These are phyloP conservation scores for Hyppa rectilinea DNA, from an alignment of 2,888 invertebrate genomes.

Conservation along the genomic window DNA sequence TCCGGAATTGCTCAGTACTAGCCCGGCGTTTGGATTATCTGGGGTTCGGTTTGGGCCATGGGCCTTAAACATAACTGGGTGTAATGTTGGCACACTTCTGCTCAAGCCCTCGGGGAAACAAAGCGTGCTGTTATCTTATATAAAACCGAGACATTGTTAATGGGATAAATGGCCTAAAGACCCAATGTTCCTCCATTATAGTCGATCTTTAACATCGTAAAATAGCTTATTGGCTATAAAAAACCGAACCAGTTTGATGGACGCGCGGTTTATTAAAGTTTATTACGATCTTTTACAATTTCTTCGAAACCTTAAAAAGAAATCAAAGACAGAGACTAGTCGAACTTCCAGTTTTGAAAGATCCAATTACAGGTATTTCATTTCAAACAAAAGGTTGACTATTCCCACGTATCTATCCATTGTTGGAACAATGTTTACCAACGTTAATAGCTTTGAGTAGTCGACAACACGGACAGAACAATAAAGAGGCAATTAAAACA, in stretches of 20 bases:
- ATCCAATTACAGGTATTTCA: constrained; percentile 9
- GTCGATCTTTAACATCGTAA: constrained; percentile 32
- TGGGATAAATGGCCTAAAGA: background rate
- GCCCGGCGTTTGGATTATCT: too few species aligned
- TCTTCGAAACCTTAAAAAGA: background rate
- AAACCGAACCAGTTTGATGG: constrained; percentile 19
- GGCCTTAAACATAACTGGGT: too few species aligned
- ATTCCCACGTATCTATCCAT: background rate
- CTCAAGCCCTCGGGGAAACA: too few species aligned
- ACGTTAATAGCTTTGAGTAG: constrained; percentile 28
- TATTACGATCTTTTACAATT: background rate
- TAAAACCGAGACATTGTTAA: constrained; percentile 2
- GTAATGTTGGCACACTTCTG: too few species aligned
- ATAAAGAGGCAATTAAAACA: constrained; percentile 39
- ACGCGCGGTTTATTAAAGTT: constrained; percentile 3
- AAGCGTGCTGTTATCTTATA: too few species aligned
- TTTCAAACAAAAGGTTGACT: constrained; percentile 15
- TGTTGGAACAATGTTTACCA: constrained; percentile 30
- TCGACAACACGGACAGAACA: constrained; percentile 33
- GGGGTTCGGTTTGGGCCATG: too few species aligned
- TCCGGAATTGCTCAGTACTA: too few species aligned
- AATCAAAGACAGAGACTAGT: too few species aligned
- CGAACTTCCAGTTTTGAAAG: background rate
- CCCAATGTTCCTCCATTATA: constrained; percentile 16
- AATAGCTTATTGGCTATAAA: constrained; percentile 40